Conservation (phyloP, 2,888 invertebrate genomes). For the Aleiodes alternator region DNA sequence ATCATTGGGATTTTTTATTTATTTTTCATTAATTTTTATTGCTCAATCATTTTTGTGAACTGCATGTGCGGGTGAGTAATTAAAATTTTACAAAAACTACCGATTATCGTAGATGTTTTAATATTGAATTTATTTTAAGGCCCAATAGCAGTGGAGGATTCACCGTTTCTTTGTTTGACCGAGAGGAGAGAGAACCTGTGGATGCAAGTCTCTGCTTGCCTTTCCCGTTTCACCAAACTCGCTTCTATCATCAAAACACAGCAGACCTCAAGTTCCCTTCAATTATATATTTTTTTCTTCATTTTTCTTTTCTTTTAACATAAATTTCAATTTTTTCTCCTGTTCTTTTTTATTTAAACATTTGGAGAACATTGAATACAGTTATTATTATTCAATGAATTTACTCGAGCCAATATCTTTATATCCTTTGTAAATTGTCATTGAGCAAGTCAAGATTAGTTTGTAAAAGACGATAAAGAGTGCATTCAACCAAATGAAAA, state of each 20-base stretch:
- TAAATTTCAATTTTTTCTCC: background rate
- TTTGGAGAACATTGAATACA: conserved; percentile 12
- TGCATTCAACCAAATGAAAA: conserved; percentile 30
- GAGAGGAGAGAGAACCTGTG: conserved; percentile 44
- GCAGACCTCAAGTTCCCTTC: background rate
- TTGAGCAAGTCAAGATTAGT: conserved; percentile 3
- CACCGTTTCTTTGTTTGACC: conserved; percentile 55
- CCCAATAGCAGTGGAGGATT: conserved; percentile 46
- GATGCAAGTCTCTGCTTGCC: conserved; percentile 29
- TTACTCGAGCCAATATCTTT: background rate
- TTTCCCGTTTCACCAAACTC: conserved; percentile 24
- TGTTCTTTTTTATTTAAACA: background rate
- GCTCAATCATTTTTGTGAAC: background rate
- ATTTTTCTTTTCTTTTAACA: no score
- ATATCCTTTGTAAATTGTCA: conserved; percentile 8
- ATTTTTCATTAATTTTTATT: conserved; percentile 11
- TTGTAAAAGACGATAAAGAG: conserved; percentile 21
- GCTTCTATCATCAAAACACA: conserved; percentile 31
- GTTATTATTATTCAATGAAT: conserved; percentile 11
- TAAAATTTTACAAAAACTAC: no score
- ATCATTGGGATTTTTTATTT: background rate
- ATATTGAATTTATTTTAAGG: background rate
- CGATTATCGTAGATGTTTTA: no score
- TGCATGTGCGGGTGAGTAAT: no score
- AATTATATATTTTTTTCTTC: background rate